Evolutionary conservation across 2,888 invertebrate species (phyloP).

Genomic region (Gnatocerus cornutus): DNA sequence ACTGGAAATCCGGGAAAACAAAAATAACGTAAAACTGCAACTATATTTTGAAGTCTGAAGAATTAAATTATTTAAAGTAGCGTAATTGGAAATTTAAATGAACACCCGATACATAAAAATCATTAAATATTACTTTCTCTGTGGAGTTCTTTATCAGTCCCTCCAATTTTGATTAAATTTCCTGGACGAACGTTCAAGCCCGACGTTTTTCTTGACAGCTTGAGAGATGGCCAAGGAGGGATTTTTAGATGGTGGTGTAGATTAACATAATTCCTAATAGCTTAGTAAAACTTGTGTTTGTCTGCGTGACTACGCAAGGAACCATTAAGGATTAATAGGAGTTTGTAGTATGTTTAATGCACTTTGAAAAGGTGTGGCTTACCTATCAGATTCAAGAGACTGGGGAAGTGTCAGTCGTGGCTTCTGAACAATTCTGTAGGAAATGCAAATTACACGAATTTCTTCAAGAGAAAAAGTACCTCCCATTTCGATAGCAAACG

Average conservation of each 20-base stretch:
- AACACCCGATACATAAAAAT: too few species aligned
- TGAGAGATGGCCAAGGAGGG: slow-evolving; percentile 22
- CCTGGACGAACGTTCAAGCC: not conserved
- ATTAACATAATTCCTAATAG: slow-evolving; percentile 41
- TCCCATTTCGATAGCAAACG: not conserved
- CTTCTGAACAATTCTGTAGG: not conserved
- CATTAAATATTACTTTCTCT: too few species aligned
- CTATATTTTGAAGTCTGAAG: too few species aligned
- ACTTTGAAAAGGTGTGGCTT: slow-evolving; percentile 67
- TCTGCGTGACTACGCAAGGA: slow-evolving; percentile 44
- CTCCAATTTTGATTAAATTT: not conserved
- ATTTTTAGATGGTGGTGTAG: slow-evolving; percentile 35
- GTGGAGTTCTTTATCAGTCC: too few species aligned
- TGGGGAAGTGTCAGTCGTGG: slow-evolving; percentile 59
- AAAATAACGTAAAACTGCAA: too few species aligned
- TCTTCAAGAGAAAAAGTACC: too few species aligned
- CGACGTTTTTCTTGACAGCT: slow-evolving; percentile 18
- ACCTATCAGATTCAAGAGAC: slow-evolving; percentile 62
- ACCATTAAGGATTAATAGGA: slow-evolving; percentile 62
- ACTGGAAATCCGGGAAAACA: too few species aligned
- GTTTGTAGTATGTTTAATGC: slow-evolving; percentile 61
- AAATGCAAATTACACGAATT: too few species aligned
- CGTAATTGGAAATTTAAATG: too few species aligned
- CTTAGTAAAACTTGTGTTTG: slow-evolving; percentile 46
- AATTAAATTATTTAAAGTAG: too few species aligned